phyloP scores from a whole-genome alignment of 2,888 invertebrate genomes.

The Synergus japonicus region DNA sequence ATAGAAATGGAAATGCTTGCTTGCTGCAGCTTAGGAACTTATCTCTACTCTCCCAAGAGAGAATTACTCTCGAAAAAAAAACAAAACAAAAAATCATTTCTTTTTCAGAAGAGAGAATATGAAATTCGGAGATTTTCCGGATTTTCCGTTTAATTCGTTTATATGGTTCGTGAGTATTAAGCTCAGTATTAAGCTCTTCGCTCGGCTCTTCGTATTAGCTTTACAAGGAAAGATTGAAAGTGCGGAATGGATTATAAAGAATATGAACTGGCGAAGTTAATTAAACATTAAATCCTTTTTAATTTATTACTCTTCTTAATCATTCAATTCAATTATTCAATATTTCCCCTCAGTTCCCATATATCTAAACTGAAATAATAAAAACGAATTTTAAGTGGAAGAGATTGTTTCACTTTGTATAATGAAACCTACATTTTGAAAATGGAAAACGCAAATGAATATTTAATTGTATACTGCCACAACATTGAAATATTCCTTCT shows the following conservation, averaged over 20 bases:
- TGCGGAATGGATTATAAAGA: too few species aligned
- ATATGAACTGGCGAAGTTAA: too few species aligned
- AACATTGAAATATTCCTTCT: background rate
- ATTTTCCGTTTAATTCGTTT: background rate
- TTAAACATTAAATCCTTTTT: too few species aligned
- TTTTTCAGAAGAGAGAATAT: background rate
- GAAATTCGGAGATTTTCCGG: background rate
- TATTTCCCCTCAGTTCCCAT: too few species aligned
- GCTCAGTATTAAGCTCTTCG: background rate
- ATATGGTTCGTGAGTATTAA: background rate
- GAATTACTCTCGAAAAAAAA: background rate
- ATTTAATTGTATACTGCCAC: background rate
- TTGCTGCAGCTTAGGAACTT: conserved; percentile 22
- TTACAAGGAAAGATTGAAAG: too few species aligned
- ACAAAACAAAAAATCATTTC: background rate
- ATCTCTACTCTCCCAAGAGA: background rate
- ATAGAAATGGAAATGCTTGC: background rate
- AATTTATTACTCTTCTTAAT: too few species aligned
- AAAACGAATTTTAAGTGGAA: background rate
- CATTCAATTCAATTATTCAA: too few species aligned
- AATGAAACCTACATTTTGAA: background rate
- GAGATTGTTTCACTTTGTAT: background rate
- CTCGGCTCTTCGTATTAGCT: too few species aligned
- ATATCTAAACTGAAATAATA: too few species aligned
- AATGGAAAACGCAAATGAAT: conserved; percentile 11